Base-by-base conservation (phyloP, 2,888 invertebrate species). In the Apodemia duryi region DNA sequence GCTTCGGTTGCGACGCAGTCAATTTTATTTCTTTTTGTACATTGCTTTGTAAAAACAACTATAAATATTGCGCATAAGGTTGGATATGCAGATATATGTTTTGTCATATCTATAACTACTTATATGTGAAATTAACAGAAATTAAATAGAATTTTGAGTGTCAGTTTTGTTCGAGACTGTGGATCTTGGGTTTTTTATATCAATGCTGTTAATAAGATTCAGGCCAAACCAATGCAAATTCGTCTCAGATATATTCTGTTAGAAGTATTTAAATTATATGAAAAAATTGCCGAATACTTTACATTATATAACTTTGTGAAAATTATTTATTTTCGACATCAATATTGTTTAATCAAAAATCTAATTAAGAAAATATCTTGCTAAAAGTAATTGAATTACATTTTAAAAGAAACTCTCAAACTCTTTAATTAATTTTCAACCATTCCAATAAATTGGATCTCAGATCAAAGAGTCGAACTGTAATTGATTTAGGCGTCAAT, bases 361-460 rank as follows among this genome's bases (percentile, higher is more conserved):
- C 46, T 46, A 46, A 46, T 46, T 11, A 46, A 13, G 11, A 46
- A 46, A 13, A 46, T 46, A 46, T 54, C 54, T 54, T 54, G 61
- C 21, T 21, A 61, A 61, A 35, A 35, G 54, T 54, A 64, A 57
- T 54, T 46, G 41, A 46, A 57, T 64, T 43, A 6, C 7, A 64
- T 38, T 62, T 61, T 51, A 65, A 65, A 62, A 29, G 29, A 52
- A 54, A 54, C 54, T 54, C 54, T 29, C 28, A 32, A 54, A 54
- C 54, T 54, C 54, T 11, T 54, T 43, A 29, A 54, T 54, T 21
- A 54, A 54, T 54, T 54, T 54, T 54, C 54, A 54, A 54, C 54
- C 28, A 54, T 54, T 54, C 29, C 54, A 54, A 54, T 54, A 29
- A 54, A 54, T 54, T 54, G 54, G 54, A 29, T 54, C 28, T 54